Percentiles rank a stretch among this genome's conserved stretches.
These are phyloP conservation scores for Corapipo altera DNA, from an alignment of 2,113 vertebrate genomes.

Conservation along the genomic window DNA sequence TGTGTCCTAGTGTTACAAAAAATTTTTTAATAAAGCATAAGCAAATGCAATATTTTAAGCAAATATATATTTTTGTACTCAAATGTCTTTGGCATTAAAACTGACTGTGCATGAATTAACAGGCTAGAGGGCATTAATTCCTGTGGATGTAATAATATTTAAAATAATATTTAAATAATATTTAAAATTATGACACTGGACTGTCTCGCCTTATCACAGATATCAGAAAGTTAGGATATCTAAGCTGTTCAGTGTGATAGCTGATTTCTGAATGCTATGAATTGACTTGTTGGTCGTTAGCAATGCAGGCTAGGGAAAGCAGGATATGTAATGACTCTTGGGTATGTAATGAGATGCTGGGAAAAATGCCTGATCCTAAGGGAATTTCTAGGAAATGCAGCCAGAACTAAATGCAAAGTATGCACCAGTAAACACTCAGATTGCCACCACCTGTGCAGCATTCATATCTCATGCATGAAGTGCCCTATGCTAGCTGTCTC, in stretches of 20 bases:
- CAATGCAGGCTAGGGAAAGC: background rate
- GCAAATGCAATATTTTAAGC: background rate
- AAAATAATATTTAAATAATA: background rate
- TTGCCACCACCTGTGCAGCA: background rate
- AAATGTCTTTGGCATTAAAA: background rate
- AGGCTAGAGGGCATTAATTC: background rate
- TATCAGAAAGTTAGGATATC: background rate
- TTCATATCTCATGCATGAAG: background rate
- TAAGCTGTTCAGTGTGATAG: background rate
- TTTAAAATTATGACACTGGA: background rate
- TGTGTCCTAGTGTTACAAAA: rapidly evolving
- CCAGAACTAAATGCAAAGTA: background rate
- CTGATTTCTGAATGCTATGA: background rate
- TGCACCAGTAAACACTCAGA: background rate
- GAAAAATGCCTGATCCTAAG: background rate
- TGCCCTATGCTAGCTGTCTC: background rate
- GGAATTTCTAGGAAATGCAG: background rate
- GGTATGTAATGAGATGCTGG: background rate
- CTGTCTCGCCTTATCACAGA: background rate
- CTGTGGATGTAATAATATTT: background rate
- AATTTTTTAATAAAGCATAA: background rate
- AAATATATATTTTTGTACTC: background rate
- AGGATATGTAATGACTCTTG: background rate
- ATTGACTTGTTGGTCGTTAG: background rate
- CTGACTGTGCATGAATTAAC: background rate